Conservation (phyloP, 2,113 vertebrate genomes). For the Dicerorhinus sumatrensis region DNA sequence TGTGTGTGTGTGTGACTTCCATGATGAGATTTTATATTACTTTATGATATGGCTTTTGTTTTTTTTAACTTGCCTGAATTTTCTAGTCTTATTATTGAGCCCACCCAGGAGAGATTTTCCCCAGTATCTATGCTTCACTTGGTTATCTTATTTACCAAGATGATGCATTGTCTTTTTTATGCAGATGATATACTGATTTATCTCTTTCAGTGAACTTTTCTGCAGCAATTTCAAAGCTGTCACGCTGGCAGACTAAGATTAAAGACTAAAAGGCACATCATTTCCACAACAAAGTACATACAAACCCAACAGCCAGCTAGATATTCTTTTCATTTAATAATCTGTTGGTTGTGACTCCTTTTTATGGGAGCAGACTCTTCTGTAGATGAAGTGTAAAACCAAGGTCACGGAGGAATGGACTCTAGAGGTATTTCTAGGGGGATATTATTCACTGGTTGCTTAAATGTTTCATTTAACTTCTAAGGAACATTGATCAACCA, state of each 20-base stretch:
- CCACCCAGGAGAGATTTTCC: background rate
- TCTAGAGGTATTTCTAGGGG: conserved; percentile 41
- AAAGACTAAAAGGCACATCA: conserved; percentile 35
- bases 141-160: conserved; percentile 48
- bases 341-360: background rate
- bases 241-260: conserved; percentile 9
- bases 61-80: background rate
- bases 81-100: background rate
- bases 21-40: background rate
- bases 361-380: background rate
- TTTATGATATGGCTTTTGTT: background rate
- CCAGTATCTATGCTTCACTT: background rate
- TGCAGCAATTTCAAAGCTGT: conserved; percentile 72
- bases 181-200: conserved; percentile 73
- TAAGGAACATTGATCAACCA: conserved; percentile 66
- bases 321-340: background rate
- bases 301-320: conserved; percentile 14
- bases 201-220: conserved; percentile 72
- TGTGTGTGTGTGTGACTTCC: background rate
- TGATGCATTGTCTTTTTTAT: conserved; percentile 51
- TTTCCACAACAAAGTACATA: conserved; percentile 63
- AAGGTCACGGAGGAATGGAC: conserved; percentile 53
- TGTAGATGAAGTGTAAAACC: background rate
- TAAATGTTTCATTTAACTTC: conserved; percentile 72
- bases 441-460: conserved; percentile 26